Conservation (phyloP, 2,113 vertebrate genomes). For the Tinamus guttatus region DNA sequence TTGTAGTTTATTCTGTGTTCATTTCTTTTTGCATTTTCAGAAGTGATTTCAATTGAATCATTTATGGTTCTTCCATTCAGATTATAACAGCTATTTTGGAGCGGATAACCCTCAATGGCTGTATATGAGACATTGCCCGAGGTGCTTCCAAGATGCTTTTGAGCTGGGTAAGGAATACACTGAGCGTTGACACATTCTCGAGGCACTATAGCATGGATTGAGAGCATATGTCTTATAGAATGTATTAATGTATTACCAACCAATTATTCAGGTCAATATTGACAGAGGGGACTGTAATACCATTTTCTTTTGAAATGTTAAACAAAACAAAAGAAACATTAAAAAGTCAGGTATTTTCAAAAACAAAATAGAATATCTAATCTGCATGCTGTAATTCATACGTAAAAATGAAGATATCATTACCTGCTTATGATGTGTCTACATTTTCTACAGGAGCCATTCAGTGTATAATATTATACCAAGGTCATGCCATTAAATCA, state of each 20-base stretch:
- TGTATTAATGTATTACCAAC: slow-evolving; percentile 16
- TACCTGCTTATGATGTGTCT: neutral
- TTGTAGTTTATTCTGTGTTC: slow-evolving; percentile 55
- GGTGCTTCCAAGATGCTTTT: slow-evolving; percentile 72
- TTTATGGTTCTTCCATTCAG: slow-evolving; percentile 73
- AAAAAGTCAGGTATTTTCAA: neutral
- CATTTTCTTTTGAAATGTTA: neutral
- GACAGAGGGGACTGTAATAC: neutral
- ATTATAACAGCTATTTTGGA: slow-evolving; percentile 71
- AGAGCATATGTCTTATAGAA: neutral
- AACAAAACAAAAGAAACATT: neutral
- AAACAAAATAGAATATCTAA: neutral
- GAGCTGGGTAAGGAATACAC: slow-evolving; percentile 67
- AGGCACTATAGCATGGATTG: slow-evolving; percentile 58
- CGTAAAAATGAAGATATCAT: neutral
- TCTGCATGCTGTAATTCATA: neutral
- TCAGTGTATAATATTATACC: slow-evolving; percentile 62
- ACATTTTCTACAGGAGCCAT: slow-evolving; percentile 32
- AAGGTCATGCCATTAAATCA: neutral
- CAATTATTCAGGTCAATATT: neutral
- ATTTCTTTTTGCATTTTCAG: slow-evolving; percentile 56
- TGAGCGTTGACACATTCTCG: slow-evolving; percentile 62
- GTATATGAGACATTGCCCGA: slow-evolving; percentile 65
- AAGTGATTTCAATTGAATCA: slow-evolving; percentile 68
- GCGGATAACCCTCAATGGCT: slow-evolving; percentile 70